A percentile compares a stretch with the other conserved stretches of the same genome.
phyloP scores from a whole-genome alignment of 2,888 invertebrate genomes.

The Papilio elwesi region DNA sequence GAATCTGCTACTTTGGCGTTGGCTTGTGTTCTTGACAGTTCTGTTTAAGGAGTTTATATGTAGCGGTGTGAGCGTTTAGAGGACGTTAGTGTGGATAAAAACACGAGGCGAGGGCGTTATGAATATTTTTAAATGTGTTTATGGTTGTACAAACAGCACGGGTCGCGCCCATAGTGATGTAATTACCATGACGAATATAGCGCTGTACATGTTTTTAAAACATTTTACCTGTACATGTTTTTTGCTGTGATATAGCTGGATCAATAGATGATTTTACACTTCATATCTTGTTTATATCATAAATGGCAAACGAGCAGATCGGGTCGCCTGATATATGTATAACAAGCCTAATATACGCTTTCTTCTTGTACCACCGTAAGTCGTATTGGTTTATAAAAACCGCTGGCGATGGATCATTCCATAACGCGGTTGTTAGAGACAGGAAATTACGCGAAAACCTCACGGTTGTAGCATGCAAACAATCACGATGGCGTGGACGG shows the following conservation, averaged over 20 bases:
- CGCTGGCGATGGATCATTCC: too few relatives aligned
- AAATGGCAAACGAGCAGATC: too few relatives aligned
- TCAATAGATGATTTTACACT: not conserved
- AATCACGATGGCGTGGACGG: too few relatives aligned
- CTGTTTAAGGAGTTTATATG: conserved; percentile 14
- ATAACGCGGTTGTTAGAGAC: too few relatives aligned
- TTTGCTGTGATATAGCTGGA: not conserved
- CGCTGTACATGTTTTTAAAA: conserved; percentile 64
- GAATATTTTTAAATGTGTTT: conserved; percentile 37
- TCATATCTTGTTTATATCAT: too few relatives aligned
- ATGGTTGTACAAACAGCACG: conserved; percentile 63
- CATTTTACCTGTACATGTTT: conserved; percentile 50
- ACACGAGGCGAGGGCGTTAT: conserved; percentile 49
- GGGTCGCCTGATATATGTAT: too few relatives aligned
- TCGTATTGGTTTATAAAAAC: too few relatives aligned
- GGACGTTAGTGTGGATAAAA: conserved; percentile 30
- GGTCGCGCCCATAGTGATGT: conserved; percentile 71
- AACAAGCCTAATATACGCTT: too few relatives aligned
- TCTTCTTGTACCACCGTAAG: too few relatives aligned
- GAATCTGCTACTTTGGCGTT: conserved; percentile 23
- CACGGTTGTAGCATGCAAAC: too few relatives aligned
- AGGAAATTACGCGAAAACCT: too few relatives aligned
- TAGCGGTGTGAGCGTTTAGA: conserved; percentile 16
- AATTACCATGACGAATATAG: conserved; percentile 65
- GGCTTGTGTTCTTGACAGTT: conserved; percentile 24